Evolutionary conservation across 2,888 invertebrate genomes (phyloP).

Genomic region (Amiota mariae): DNA sequence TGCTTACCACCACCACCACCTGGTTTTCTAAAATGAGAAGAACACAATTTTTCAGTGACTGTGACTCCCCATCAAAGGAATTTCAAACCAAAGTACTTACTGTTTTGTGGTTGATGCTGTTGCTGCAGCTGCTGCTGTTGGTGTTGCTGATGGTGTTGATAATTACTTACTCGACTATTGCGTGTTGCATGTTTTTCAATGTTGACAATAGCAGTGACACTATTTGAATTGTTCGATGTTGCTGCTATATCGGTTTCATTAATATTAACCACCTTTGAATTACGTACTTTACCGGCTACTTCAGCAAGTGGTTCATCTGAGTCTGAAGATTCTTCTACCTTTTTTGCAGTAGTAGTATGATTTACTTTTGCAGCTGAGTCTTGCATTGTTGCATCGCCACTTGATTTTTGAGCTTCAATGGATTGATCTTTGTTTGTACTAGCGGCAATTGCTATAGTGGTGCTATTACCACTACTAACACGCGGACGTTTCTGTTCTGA

Average conservation of each 20-base stretch:
- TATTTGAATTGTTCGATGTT: slow-evolving; percentile 37
- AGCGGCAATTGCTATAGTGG: slow-evolving; percentile 40
- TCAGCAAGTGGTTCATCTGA: slow-evolving; percentile 87
- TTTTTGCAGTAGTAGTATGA: slow-evolving; percentile 49
- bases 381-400: slow-evolving; percentile 57
- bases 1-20: slow-evolving; percentile 9
- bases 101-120: slow-evolving; percentile 6
- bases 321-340: slow-evolving; percentile 81
- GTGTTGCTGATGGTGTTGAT: slow-evolving; percentile 24
- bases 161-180: slow-evolving; percentile 49
- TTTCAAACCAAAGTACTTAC: neutral
- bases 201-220: slow-evolving; percentile 13
- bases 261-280: slow-evolving; percentile 60
- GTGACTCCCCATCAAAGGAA: neutral
- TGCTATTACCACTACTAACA: slow-evolving; percentile 56
- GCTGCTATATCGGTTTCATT: slow-evolving; percentile 25
- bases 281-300: slow-evolving; percentile 79
- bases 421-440: slow-evolving; percentile 23
- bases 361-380: slow-evolving; percentile 75
- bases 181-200: slow-evolving; percentile 52
- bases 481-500: slow-evolving; percentile 44
- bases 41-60: neutral
- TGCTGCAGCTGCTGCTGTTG: neutral
- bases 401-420: slow-evolving; percentile 32
- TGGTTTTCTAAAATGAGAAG: slow-evolving; percentile 1